Evolutionary conservation across 1,140 invertebrate genomes (phyloP).

Genomic region (Dendroctonus ponderosae): DNA sequence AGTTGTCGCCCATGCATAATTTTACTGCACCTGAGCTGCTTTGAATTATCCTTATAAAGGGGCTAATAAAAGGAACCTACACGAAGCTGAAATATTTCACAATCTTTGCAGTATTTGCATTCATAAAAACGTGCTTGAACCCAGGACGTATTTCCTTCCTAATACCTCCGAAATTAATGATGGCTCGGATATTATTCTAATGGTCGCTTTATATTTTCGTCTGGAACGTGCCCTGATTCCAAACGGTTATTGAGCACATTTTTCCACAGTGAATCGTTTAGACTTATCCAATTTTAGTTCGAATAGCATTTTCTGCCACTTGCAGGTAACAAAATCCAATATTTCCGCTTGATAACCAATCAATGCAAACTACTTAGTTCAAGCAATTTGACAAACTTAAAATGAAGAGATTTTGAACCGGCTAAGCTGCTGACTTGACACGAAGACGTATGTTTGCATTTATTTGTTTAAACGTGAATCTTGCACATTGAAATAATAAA

Average conservation of each 20-base stretch:
- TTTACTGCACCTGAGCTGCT: too few relatives aligned
- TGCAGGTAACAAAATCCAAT: background rate
- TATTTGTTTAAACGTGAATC: too few relatives aligned
- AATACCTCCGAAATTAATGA: constrained; percentile 10
- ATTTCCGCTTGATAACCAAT: too few relatives aligned
- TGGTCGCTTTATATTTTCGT: constrained; percentile 19
- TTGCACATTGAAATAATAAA: too few relatives aligned
- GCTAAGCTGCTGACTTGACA: too few relatives aligned
- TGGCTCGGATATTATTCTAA: constrained; percentile 18
- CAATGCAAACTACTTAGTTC: too few relatives aligned
- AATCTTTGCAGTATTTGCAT: constrained; percentile 2
- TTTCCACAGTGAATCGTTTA: constrained; percentile 4
- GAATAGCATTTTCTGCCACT: constrained; percentile 2
- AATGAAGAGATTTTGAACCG: too few relatives aligned
- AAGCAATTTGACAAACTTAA: too few relatives aligned
- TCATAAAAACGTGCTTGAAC: constrained; percentile 8
- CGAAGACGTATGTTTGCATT: too few relatives aligned
- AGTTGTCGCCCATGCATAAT: too few relatives aligned
- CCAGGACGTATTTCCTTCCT: constrained; percentile 5
- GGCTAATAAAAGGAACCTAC: background rate
- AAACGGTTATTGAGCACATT: constrained; percentile 16
- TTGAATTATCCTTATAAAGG: too few relatives aligned
- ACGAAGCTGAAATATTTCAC: constrained; percentile 4
- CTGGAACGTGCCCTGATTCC: constrained; percentile 14
- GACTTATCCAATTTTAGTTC: constrained; percentile 3